phyloP scores from a whole-genome alignment of 1,140 invertebrate species.

The Listronotus oregonensis region DNA sequence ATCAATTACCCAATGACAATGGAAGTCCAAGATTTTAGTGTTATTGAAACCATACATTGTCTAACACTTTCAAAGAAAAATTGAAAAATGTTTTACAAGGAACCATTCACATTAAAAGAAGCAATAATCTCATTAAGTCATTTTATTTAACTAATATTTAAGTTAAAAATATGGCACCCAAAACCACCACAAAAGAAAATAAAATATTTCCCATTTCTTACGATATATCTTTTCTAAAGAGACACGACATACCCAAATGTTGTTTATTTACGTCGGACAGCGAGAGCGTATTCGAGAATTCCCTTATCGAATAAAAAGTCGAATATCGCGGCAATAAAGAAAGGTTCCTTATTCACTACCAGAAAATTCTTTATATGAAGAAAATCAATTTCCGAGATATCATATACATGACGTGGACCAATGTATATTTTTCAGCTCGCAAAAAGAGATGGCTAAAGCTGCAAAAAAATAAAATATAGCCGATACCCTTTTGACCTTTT shows the following conservation, averaged over 20 bases:
- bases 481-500: conserved; percentile 11
- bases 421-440: conserved; percentile 17
- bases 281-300: conserved; percentile 4
- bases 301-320: conserved; percentile 14
- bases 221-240: no score
- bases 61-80: no score
- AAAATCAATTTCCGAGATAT: conserved; percentile 34
- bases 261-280: not conserved
- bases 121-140: no score
- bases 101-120: no score
- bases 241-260: not conserved
- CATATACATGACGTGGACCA: conserved; percentile 26
- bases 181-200: no score
- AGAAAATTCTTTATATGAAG: conserved; percentile 23
- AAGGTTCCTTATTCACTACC: conserved; percentile 10
- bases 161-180: no score
- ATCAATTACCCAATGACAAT: no score
- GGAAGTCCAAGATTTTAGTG: no score
- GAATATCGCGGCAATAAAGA: conserved; percentile 18
- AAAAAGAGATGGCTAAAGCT: not conserved
- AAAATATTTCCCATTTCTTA: no score
- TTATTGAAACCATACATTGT: no score
- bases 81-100: no score
- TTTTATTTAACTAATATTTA: no score
- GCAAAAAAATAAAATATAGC: conserved; percentile 12